Evolutionary conservation across 92 coral and sea anemone species (phyloP).

Genomic region (Epizoanthus rinbou): DNA sequence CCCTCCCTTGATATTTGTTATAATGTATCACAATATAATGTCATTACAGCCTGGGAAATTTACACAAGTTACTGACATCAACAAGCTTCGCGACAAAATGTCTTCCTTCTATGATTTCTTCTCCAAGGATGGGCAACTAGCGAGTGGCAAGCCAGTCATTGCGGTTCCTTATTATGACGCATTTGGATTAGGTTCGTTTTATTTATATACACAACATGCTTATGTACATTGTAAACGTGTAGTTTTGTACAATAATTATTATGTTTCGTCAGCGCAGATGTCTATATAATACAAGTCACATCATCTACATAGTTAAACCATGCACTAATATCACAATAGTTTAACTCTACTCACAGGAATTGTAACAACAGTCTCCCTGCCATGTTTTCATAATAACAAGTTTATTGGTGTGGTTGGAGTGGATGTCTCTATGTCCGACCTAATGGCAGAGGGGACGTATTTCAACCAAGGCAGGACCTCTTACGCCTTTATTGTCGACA

Average conservation of each 20-base stretch:
- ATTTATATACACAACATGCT: not conserved
- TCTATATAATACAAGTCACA: not conserved
- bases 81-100: conserved; percentile 37
- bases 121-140: not conserved
- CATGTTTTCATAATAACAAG: conserved; percentile 42
- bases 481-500: conserved; percentile 42
- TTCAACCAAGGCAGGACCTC: conserved; percentile 41
- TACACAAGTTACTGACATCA: conserved; percentile 35
- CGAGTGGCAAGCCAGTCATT: not conserved
- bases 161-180: conserved; percentile 48
- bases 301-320: no score
- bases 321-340: no score
- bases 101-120: conserved; percentile 58
- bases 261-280: no score
- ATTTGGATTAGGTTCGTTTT: conserved; percentile 32
- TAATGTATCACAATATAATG: not conserved
- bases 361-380: conserved; percentile 45
- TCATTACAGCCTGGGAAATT: conserved; percentile 44
- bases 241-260: no score
- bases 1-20: not conserved
- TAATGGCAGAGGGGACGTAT: conserved; percentile 32
- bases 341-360: conserved; percentile 31
- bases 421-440: conserved; percentile 48
- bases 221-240: no score
- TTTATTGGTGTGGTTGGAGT: conserved; percentile 59